phyloP scores from a whole-genome alignment of 2,888 invertebrate genomes.

The Drosophila meridionalis region DNA sequence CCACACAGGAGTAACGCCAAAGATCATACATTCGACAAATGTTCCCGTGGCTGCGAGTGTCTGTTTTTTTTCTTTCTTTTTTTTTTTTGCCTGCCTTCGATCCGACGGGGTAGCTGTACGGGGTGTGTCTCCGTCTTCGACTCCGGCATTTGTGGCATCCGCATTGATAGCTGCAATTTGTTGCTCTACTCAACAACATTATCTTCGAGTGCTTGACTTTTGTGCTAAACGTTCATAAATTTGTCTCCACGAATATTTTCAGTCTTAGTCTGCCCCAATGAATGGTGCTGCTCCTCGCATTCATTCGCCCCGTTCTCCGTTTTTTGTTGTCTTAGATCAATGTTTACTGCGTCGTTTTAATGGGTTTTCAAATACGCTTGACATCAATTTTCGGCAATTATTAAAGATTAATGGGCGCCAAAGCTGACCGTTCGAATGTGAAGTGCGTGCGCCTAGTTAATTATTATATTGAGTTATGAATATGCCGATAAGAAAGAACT shows the following conservation, averaged over 20 bases:
- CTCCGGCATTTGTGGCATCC: constrained; percentile 61
- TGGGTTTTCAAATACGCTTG: constrained; percentile 76
- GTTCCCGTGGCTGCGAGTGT: constrained; percentile 22
- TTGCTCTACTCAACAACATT: constrained; percentile 73
- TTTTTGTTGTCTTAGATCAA: constrained; percentile 46
- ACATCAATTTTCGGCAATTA: constrained; percentile 79
- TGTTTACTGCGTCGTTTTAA: constrained; percentile 61
- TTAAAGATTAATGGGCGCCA: constrained; percentile 75
- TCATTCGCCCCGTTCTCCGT: neutral
- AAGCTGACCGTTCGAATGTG: constrained; percentile 53
- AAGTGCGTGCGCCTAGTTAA: constrained; percentile 42
- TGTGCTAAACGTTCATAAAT: constrained; percentile 82
- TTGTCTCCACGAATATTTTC: constrained; percentile 74
- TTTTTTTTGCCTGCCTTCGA: constrained; percentile 2
- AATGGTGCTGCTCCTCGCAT: constrained; percentile 43
- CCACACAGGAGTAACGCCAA: constrained; percentile 69
- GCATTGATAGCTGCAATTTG: constrained; percentile 81
- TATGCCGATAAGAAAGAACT: constrained; percentile 42
- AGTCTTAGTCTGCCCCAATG: constrained; percentile 53
- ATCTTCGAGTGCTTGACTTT: constrained; percentile 80
- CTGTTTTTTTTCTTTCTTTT: neutral
- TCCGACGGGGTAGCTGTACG: constrained; percentile 12
- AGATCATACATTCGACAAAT: constrained; percentile 72
- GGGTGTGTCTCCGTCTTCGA: neutral
- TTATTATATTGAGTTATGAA: constrained; percentile 62